A percentile compares a stretch with the other conserved stretches of the same genome.
Conservation (phyloP, 2,888 invertebrate species). For the Clunio marinus region DNA sequence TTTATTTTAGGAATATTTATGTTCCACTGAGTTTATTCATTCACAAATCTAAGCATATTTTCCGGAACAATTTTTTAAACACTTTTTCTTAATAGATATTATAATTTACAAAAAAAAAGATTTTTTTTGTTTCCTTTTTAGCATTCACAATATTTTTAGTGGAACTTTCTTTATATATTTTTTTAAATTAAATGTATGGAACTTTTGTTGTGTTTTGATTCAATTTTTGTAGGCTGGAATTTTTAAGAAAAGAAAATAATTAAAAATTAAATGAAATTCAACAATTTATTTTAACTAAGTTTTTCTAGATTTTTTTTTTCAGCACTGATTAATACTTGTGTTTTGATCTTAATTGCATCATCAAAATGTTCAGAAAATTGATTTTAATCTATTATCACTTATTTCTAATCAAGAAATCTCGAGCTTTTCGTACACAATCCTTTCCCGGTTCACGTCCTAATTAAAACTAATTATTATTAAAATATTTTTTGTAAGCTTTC, state of each 20-base stretch:
- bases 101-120: not conserved
- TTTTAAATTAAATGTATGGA: slow-evolving; percentile 9
- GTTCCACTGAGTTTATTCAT: not conserved
- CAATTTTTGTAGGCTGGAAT: not conserved
- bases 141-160: not conserved
- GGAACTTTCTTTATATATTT: not conserved
- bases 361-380: not conserved
- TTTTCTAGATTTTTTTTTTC: no score
- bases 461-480: slow-evolving; percentile 36
- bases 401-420: no score
- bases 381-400: not conserved
- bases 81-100: no score
- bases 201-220: slow-evolving; percentile 21
- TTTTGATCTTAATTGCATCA: not conserved
- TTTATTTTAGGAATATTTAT: not conserved
- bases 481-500: slow-evolving; percentile 10
- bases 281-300: not conserved
- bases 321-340: no score
- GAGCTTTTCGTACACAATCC: slow-evolving; percentile 28
- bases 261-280: not conserved
- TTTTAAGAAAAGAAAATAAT: not conserved
- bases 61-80: no score
- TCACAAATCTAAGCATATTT: no score
- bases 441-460: slow-evolving; percentile 33
- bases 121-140: not conserved